Evolutionary conservation across 2,113 vertebrate species (phyloP), one percentile per base, ranked within the genome.

Genomic region (Suncus etruscus): DNA sequence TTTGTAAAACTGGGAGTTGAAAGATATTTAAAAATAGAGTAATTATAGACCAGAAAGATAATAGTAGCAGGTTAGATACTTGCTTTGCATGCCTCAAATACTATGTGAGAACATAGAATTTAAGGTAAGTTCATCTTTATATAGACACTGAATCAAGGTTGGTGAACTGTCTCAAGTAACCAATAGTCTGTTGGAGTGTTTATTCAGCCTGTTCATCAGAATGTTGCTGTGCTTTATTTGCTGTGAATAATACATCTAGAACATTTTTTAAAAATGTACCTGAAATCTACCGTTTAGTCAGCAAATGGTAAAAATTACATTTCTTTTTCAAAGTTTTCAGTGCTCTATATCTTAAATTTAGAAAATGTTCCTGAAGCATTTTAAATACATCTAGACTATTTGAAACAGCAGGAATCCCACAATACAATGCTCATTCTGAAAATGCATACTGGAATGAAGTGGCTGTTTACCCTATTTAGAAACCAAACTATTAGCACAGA

Each of bases 401-500:
- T 27, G 29, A 89, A 88, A 92, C 31, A 78, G 69, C 18, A 4
- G 48, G 79, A 90, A 31, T 45, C 16, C 32, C 14, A 72, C 10
- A 76, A 22, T 18, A 85, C 68, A 74, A 74, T 3, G 76, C 76
- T 79, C 16, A 66, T 16, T 68, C 78, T 75, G 50, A 91, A 88
- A 88, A 85, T 0, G 3, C 6, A 78, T 29, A 25, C 31, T 63
- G 65, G 66, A 58, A 81, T 24, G 8, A 12, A 83, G 51, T 69
- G 31, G 54, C 4, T 25, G 29, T 91, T 95, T 94, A 80, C 8
- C 18, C 20, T 25, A 18, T 0, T 0, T 85, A 39, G 72, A 87
- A 91, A 70, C 78, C 48, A 89, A 90, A 78, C 39, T 27, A 70
- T 93, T 69, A 72, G n/a, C 50, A 47, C n/a, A 85, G 51, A 93